A percentile compares a stretch with the other conserved stretches of the same genome.
These are phyloP conservation scores for Zoanthus sansibaricus DNA, from an alignment of 92 coral and sea anemone genomes.

Conservation along the genomic window DNA sequence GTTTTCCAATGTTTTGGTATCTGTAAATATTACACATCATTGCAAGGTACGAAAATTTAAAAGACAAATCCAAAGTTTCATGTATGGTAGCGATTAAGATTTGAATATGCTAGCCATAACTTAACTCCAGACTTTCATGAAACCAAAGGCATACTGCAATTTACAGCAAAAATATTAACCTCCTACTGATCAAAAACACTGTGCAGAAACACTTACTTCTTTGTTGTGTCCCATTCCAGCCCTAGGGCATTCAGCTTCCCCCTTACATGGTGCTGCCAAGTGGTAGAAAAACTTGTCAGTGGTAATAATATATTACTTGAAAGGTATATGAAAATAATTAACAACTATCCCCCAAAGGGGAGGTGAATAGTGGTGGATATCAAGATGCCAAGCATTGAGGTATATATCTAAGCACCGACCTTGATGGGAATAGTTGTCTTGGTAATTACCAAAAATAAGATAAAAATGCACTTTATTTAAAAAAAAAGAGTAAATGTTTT, in stretches of 20 bases:
- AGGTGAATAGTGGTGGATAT: too few relatives aligned
- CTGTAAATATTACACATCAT: too few relatives aligned
- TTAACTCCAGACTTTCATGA: neutral
- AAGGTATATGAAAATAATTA: neutral
- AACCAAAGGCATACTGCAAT: neutral
- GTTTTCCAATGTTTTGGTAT: neutral
- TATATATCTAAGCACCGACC: too few relatives aligned
- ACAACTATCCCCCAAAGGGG: too few relatives aligned
- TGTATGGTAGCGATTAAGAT: neutral
- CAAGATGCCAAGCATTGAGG: too few relatives aligned
- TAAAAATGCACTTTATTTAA: too few relatives aligned
- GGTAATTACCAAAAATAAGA: too few relatives aligned
- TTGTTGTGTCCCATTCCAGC: conserved; percentile 27
- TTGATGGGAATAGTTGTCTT: too few relatives aligned
- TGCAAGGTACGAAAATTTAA: too few relatives aligned
- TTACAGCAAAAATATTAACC: neutral
- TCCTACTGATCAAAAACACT: neutral
- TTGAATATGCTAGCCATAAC: neutral
- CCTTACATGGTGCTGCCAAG: conserved; percentile 14
- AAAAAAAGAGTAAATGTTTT: neutral
- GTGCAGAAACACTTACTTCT: conserved; percentile 8
- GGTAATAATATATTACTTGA: neutral
- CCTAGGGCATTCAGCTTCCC: conserved; percentile 7
- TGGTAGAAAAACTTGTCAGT: neutral
- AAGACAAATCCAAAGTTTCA: too few relatives aligned